Evolutionary conservation across 2,113 vertebrate genomes (phyloP).

Genomic region (Regulus satrapa): DNA sequence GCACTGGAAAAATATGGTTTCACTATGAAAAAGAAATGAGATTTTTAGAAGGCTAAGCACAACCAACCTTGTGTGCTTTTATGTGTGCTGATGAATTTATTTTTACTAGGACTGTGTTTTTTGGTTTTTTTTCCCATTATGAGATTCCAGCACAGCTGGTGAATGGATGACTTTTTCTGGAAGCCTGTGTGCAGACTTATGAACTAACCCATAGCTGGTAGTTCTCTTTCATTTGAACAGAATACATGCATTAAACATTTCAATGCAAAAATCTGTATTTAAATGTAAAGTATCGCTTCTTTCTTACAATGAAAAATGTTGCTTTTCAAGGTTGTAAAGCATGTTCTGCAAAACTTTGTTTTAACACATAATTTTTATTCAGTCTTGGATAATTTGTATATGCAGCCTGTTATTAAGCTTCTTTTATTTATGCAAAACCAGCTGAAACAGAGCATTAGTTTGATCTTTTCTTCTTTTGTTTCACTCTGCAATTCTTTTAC

Average conservation of each 20-base stretch:
- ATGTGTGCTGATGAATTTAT: background rate
- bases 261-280: background rate
- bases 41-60: background rate
- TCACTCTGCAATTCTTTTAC: background rate
- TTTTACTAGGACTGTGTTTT: background rate
- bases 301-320: background rate
- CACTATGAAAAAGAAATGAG: background rate
- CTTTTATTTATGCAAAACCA: no score
- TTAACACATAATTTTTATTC: background rate
- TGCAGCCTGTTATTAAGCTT: no score
- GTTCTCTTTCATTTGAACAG: background rate
- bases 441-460: background rate
- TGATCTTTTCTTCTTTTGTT: constrained; percentile 14
- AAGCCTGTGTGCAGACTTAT: background rate
- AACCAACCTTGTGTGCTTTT: background rate
- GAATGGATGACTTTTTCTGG: background rate
- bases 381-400: background rate
- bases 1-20: background rate
- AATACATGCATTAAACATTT: background rate
- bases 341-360: background rate
- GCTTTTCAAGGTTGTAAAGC: background rate
- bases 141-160: background rate
- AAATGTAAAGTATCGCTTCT: background rate
- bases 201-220: background rate
- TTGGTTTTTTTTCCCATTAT: background rate